These are phyloP conservation scores for Falcaria lacertinaria DNA, from an alignment of 2,888 invertebrate genomes.

Conservation along the genomic window DNA sequence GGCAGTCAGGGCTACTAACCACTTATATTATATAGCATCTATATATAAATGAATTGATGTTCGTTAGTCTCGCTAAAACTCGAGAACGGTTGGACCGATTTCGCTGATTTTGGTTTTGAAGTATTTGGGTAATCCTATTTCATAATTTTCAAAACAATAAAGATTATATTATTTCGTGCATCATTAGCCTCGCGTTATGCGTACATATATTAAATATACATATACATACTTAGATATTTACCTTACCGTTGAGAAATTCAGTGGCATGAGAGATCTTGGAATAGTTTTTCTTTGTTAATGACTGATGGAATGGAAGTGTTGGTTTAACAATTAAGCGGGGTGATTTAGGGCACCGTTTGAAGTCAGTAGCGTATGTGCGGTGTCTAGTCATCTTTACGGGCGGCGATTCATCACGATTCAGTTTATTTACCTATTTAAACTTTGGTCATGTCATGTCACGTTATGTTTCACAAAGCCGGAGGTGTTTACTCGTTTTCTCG, in stretches of 20 bases:
- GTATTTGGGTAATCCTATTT: too few relatives aligned
- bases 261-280: background rate
- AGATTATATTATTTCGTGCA: too few relatives aligned
- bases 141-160: too few relatives aligned
- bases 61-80: too few relatives aligned
- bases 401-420: conserved; percentile 37
- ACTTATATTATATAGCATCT: too few relatives aligned
- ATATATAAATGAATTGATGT: too few relatives aligned
- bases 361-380: conserved; percentile 31
- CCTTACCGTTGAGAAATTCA: background rate
- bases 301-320: conserved; percentile 18
- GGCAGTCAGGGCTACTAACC: too few relatives aligned
- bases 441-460: conserved; percentile 36
- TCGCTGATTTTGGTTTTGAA: too few relatives aligned
- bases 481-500: conserved; percentile 42
- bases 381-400: conserved; percentile 31
- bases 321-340: conserved; percentile 38
- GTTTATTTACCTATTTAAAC: conserved; percentile 51
- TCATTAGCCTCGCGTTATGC: too few relatives aligned
- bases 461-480: conserved; percentile 51
- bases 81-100: too few relatives aligned
- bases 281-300: background rate
- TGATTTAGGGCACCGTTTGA: conserved; percentile 55
- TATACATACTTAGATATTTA: too few relatives aligned
- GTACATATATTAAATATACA: too few relatives aligned